Conservation (phyloP, 2,888 invertebrate species). For the Scaeva pyrastri region DNA sequence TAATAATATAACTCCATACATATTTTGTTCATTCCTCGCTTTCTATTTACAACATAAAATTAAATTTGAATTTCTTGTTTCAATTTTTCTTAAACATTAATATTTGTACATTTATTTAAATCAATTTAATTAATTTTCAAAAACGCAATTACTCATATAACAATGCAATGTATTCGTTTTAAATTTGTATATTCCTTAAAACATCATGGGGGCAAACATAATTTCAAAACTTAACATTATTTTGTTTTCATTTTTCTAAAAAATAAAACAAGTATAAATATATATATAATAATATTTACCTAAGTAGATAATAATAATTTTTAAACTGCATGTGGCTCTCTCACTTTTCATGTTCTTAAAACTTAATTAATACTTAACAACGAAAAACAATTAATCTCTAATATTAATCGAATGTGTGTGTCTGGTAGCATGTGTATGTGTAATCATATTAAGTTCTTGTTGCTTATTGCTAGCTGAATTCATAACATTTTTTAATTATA, state of each 20-base stretch:
- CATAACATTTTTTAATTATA: constrained; percentile 22
- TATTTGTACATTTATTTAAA: constrained; percentile 66
- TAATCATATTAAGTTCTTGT: constrained; percentile 63
- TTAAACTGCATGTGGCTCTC: constrained; percentile 26
- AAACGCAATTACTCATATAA: constrained; percentile 27
- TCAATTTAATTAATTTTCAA: constrained; percentile 52
- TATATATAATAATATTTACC: constrained; percentile 1
- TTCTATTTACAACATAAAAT: constrained; percentile 71
- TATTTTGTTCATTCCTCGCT: constrained; percentile 24
- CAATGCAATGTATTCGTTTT: constrained; percentile 21
- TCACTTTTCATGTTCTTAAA: constrained; percentile 41
- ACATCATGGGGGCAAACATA: constrained; percentile 24
- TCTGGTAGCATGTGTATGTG: constrained; percentile 20
- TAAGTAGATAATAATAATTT: constrained; percentile 46
- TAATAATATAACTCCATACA: constrained; percentile 36
- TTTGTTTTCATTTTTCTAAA: constrained; percentile 8
- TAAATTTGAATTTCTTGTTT: constrained; percentile 37
- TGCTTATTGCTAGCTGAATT: constrained; percentile 61
- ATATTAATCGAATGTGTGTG: constrained; percentile 62
- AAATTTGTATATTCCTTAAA: constrained; percentile 9
- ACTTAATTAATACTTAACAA: constrained; percentile 72
- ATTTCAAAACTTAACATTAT: constrained; percentile 41
- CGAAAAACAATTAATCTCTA: constrained; percentile 56
- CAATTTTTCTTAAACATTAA: constrained; percentile 37
- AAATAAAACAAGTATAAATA: constrained; percentile 44